Percentiles rank a stretch among this genome's conserved stretches.
Conservation (phyloP, 2,888 invertebrate species). For the Cacoxenus indagator region DNA sequence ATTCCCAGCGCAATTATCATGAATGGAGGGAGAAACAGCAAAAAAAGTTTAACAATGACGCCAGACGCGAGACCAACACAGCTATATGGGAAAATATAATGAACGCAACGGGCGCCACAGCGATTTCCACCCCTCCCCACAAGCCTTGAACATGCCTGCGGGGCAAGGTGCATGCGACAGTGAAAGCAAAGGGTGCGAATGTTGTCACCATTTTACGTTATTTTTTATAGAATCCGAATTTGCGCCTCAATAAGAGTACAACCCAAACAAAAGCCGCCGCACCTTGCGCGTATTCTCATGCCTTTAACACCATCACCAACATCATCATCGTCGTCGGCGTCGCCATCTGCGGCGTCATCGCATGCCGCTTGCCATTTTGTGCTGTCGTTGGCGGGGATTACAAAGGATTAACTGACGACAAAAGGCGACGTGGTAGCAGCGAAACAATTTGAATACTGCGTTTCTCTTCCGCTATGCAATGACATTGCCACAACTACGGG, state of each 20-base stretch:
- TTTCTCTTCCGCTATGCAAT: conserved; percentile 23
- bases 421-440: neutral
- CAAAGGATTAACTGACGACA: conserved; percentile 49
- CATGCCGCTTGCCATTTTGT: conserved; percentile 38
- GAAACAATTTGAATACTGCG: conserved; percentile 47
- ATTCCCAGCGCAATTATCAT: conserved; percentile 1
- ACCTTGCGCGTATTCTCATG: conserved; percentile 35
- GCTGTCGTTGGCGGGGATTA: conserved; percentile 51
- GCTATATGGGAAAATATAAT: neutral
- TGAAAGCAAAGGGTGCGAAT: conserved; percentile 26
- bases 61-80: neutral
- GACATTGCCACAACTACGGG: conserved; percentile 7
- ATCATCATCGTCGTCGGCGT: neutral
- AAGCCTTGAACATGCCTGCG: neutral
- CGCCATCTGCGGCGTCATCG: neutral
- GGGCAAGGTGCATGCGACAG: conserved; percentile 9
- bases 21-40: neutral
- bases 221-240: neutral
- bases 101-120: neutral
- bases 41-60: neutral
- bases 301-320: conserved; percentile 1
- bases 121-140: neutral
- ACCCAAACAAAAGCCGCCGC: conserved; percentile 30
- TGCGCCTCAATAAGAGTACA: too few species aligned
- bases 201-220: conserved; percentile 32